Percentiles rank a stretch among this genome's conserved stretches.
Evolutionary conservation across 1,140 invertebrate genomes (phyloP).

Genomic region (Mycetomoellerius zeteki): DNA sequence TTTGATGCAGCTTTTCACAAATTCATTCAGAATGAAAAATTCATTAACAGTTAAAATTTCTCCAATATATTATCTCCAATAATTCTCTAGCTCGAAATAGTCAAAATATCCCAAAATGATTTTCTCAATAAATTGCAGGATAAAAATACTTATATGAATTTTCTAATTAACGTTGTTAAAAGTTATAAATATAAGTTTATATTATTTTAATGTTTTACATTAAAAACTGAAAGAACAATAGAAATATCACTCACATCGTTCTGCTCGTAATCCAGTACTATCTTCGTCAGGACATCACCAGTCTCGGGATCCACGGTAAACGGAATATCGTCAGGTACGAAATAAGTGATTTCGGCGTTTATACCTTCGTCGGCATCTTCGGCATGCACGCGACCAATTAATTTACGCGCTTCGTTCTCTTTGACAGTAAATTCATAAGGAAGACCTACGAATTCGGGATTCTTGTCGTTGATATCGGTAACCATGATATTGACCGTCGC

Average conservation of each 20-base stretch:
- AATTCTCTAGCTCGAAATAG: not conserved
- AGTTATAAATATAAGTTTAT: not conserved
- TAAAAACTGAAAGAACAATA: not conserved
- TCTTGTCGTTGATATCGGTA: slow-evolving; percentile 96
- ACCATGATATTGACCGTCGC: slow-evolving; percentile 95
- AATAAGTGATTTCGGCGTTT: slow-evolving; percentile 90
- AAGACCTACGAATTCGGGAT: slow-evolving; percentile 92
- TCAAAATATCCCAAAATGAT: too few relatives aligned
- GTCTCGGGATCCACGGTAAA: slow-evolving; percentile 93
- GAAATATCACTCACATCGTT: slow-evolving; percentile 89
- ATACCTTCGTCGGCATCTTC: slow-evolving; percentile 93
- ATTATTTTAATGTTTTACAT: not conserved
- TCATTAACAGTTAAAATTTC: not conserved
- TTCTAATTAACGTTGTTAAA: not conserved
- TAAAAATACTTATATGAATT: not conserved
- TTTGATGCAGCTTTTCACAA: not conserved
- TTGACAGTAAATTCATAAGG: slow-evolving; percentile 94
- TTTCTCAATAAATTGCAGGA: not conserved
- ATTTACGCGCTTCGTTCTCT: slow-evolving; percentile 91
- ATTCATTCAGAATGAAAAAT: not conserved
- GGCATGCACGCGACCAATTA: slow-evolving; percentile 93
- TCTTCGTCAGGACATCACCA: slow-evolving; percentile 92
- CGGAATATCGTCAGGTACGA: slow-evolving; percentile 92
- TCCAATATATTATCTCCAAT: not conserved
- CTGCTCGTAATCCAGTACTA: slow-evolving; percentile 94